Percentiles rank a stretch among this genome's conserved stretches.
phyloP scores from a whole-genome alignment of 2,888 invertebrate species.

The Byasa hedistus region DNA sequence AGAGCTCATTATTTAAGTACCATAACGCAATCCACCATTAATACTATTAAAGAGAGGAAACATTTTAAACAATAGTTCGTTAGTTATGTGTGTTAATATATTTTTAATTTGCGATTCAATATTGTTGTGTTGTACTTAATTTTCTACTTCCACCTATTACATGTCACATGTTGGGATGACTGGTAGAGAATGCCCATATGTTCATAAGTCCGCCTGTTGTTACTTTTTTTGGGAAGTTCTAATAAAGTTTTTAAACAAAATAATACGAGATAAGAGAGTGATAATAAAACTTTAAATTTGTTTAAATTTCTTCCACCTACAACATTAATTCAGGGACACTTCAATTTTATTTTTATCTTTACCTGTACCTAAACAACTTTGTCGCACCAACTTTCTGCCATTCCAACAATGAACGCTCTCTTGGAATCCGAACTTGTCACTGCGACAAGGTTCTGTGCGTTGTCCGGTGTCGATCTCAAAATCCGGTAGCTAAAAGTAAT shows the following conservation, averaged over 20 bases:
- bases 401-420: slow-evolving; percentile 7
- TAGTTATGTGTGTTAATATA: too few relatives aligned
- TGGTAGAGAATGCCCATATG: too few relatives aligned
- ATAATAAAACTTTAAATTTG: slow-evolving; percentile 4
- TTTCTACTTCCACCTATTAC: too few relatives aligned
- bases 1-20: too few relatives aligned
- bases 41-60: too few relatives aligned
- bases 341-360: slow-evolving; percentile 48
- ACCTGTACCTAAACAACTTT: slow-evolving; percentile 55
- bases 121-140: too few relatives aligned
- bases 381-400: slow-evolving; percentile 43
- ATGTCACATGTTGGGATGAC: too few relatives aligned
- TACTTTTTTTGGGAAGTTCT: too few relatives aligned
- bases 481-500: slow-evolving; percentile 78
- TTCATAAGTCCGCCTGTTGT: too few relatives aligned
- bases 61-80: too few relatives aligned
- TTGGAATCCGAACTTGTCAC: slow-evolving; percentile 31
- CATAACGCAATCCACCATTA: too few relatives aligned
- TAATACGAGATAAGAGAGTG: not conserved
- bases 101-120: too few relatives aligned
- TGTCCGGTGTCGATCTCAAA: slow-evolving; percentile 64
- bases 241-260: not conserved
- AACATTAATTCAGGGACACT: slow-evolving; percentile 44
- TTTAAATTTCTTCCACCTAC: slow-evolving; percentile 53
- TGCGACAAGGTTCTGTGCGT: slow-evolving; percentile 53